Percentiles rank a stretch among this genome's conserved stretches.
phyloP scores from a whole-genome alignment of 2,113 vertebrate genomes.

The Corvus moneduloides region DNA sequence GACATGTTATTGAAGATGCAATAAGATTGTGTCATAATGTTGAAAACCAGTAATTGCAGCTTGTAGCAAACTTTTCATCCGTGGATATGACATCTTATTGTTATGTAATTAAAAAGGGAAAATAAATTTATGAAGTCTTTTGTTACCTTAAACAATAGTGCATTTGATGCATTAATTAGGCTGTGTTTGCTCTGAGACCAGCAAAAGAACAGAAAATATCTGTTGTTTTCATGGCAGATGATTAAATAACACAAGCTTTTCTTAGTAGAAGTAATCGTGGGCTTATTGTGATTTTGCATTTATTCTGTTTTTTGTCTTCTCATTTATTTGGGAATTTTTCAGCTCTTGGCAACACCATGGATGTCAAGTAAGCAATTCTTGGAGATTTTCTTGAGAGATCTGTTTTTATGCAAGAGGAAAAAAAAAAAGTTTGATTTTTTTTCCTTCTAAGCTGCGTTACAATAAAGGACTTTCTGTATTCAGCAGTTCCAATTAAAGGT shows the following conservation, averaged over 20 bases:
- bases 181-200: neutral
- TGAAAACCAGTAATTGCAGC: neutral
- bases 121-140: neutral
- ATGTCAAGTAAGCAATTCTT: neutral
- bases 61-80: neutral
- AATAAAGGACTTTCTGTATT: neutral
- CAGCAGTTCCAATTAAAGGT: neutral
- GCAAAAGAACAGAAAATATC: neutral
- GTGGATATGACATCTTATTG: neutral
- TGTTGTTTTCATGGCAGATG: neutral
- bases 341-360: neutral
- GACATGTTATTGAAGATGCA: neutral
- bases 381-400: neutral
- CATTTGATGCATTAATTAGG: neutral
- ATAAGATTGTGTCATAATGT: neutral
- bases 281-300: neutral
- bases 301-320: neutral
- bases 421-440: neutral
- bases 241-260: neutral
- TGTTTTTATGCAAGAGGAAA: neutral
- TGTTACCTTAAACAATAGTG: neutral
- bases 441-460: neutral
- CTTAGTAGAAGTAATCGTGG: neutral
- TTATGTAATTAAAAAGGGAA: neutral
- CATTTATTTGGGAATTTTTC: neutral